Evolutionary conservation across 2,888 invertebrate species (phyloP).

Genomic region (Dicroscelio sp.): DNA sequence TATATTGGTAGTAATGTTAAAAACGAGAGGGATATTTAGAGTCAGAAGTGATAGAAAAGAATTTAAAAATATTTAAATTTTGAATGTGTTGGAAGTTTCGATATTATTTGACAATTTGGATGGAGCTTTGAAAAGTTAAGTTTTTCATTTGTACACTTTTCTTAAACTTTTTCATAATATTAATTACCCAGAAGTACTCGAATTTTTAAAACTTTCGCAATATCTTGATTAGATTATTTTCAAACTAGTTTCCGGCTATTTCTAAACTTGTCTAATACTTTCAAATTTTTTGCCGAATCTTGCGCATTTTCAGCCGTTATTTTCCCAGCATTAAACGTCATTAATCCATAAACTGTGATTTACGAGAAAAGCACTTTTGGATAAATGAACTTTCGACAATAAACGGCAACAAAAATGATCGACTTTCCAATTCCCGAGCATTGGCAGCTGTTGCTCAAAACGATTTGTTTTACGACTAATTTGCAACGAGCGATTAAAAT

Average conservation of each 20-base stretch:
- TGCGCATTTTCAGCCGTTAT: too few relatives aligned
- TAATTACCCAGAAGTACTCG: too few relatives aligned
- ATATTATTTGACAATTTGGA: too few relatives aligned
- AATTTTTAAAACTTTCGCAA: not conserved
- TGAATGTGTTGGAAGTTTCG: too few relatives aligned
- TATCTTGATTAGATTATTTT: too few relatives aligned
- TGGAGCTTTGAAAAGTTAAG: too few relatives aligned
- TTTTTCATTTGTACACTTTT: not conserved
- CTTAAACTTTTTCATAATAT: not conserved
- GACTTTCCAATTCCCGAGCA: not conserved
- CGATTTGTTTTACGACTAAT: not conserved
- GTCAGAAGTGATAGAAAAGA: not conserved
- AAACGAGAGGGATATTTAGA: too few relatives aligned
- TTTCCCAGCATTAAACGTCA: constrained; percentile 16
- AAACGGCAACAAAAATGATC: constrained; percentile 1
- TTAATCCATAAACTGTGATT: constrained; percentile 17
- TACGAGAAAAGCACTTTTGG: not conserved
- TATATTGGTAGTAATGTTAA: too few relatives aligned
- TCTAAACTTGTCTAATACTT: too few relatives aligned
- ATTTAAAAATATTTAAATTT: too few relatives aligned
- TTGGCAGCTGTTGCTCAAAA: not conserved
- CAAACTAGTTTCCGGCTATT: too few relatives aligned
- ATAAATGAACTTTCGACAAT: not conserved
- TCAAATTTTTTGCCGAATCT: too few relatives aligned
- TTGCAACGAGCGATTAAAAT: not conserved